Evolutionary conservation across 2,113 vertebrate species (phyloP), one percentile per base, ranked within the genome.

Genomic region (Pogonocichla stellata): DNA sequence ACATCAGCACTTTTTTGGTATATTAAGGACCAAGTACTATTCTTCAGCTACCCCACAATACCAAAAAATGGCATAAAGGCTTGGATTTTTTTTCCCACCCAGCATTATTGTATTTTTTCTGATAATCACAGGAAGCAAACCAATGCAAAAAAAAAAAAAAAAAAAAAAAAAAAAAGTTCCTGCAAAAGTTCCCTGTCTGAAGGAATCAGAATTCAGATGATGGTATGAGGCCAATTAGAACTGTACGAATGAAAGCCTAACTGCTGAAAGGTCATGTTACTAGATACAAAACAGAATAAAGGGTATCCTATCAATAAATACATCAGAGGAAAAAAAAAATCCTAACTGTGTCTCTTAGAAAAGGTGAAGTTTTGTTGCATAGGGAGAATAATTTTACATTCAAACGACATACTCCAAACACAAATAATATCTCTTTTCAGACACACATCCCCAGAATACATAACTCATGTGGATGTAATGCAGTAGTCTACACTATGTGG

Each of bases 21-120:
- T n/a, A n/a, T n/a, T n/a, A n/a, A n/a, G n/a, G n/a, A 4, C 9
- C 5, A n/a, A 40, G 7, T 7, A 16, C 6, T 26, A 10, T 11
- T 36, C 17, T 58, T 64, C 34, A 67, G 10, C 3, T 45, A 36
- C 23, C 40, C 8, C 18, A 57, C 9, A 82, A 61, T 45, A 56
- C 1, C 5, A 47, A 42, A 36, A 77, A 72, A 77, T 54, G 0
- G 57, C 8, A 31, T 23, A 53, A 43, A 57, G 9, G 1, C 3
- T n/a, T 43, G 6, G 8, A 51, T 10, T 58, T 71, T 66, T 80
- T 48, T 8, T 12, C 45, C 45, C 40, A 36, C 8, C 6, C 4
- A 48, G 14, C 2, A 29, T 54, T 75, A 36, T 61, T 56, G n/a
- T 29, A 19, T 2, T 2, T 75, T 79, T 84, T 22, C 26, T 88